Percentiles rank a stretch among this genome's conserved stretches.
phyloP scores from a whole-genome alignment of 2,888 invertebrate species.

The Kryphioiulus occultus region DNA sequence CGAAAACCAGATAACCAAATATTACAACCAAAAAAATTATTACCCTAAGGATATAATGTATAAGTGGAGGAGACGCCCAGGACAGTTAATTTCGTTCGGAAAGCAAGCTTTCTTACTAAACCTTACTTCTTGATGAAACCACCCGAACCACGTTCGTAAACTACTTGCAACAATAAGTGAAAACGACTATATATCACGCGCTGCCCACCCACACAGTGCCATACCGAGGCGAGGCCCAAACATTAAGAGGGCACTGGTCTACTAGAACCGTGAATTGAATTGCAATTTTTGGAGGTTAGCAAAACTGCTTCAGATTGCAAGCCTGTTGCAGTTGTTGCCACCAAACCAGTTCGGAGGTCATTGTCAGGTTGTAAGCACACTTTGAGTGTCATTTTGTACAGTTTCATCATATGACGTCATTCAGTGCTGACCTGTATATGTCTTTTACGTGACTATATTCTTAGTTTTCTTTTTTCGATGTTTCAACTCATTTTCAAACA shows the following conservation, averaged over 20 bases:
- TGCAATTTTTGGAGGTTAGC: background rate
- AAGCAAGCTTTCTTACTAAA: background rate
- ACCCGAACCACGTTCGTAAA: background rate
- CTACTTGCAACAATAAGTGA: background rate
- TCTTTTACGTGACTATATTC: too few species aligned
- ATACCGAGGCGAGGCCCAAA: background rate
- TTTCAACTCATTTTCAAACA: too few species aligned
- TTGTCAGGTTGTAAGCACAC: background rate
- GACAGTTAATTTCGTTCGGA: background rate
- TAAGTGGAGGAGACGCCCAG: conserved; percentile 9
- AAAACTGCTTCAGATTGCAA: background rate
- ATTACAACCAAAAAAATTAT: background rate
- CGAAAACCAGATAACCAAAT: background rate
- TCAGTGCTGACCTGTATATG: too few species aligned
- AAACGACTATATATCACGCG: background rate
- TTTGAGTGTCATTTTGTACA: too few species aligned
- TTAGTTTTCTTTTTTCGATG: too few species aligned
- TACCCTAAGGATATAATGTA: background rate
- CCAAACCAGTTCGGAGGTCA: conserved; percentile 3
- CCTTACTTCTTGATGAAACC: background rate
- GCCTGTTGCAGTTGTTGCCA: background rate
- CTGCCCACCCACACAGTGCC: conserved; percentile 7
- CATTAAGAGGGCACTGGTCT: conserved; percentile 10
- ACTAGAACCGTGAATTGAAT: background rate
- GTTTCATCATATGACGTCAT: too few species aligned